Base-by-base conservation (phyloP, 2,797 vertebrate species). In the Bovichtus variegatus region DNA sequence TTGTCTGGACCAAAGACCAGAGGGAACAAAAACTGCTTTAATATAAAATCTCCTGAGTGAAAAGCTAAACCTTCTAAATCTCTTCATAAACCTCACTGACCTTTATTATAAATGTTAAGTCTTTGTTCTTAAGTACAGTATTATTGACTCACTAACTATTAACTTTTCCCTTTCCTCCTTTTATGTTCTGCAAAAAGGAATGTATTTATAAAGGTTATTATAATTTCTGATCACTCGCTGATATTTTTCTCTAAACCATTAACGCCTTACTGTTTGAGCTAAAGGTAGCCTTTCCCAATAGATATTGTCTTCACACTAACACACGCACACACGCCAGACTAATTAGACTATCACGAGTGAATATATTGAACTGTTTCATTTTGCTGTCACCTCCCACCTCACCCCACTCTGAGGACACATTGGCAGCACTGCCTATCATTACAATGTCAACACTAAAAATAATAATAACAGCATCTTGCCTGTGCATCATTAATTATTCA, bases 41-140 rank as follows among this genome's bases (percentile, higher is more conserved):
- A 63, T 62, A 36, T 67, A 16, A 67, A 70, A 60, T 41, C 60
- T 34, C 21, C 41, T 8, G 51, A 72, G 13, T 27, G 44, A 72
- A 71, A 82, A 51, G 51, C n/a, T 82, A 19, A 71, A 65, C 73
- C 49, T 12, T 18, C 2, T 58, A 66, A 72, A 80, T 50, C 82
- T 68, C 40, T 12, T 65, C 19, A 58, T 40, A 73, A 78, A 76
- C 19, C 60, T 10, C 27, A 2, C 19, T 51, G 62, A 86, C 73
- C 67, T 70, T 53, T 13, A 59, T 41, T 62, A 66, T 53, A 41
- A 65, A 61, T 66, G 44, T 50, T 59, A 79, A 41, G 44, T 64
- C 54, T 70, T 29, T 54, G 21, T 54, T 58, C 41, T 40, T 47
- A 29, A 50, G 23, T 18, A 19, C 8, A 55, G 9, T 15, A 8